Evolutionary conservation across 2,888 invertebrate genomes (phyloP).

Genomic region (Phortica magna): DNA sequence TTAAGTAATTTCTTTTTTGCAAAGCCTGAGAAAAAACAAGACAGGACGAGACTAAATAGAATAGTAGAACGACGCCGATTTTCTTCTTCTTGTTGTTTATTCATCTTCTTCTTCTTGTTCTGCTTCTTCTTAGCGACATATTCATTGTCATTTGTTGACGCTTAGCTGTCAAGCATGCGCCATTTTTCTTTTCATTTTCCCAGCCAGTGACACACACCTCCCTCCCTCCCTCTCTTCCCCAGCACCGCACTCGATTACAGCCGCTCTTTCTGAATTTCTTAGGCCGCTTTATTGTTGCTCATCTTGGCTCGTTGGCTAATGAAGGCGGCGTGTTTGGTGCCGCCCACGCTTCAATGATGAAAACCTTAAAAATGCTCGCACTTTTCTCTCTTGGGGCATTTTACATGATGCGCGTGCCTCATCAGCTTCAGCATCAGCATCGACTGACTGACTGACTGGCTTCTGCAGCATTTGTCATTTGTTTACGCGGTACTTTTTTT

Average conservation of each 20-base stretch:
- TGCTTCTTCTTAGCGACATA: background rate
- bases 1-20: background rate
- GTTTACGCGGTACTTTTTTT: background rate
- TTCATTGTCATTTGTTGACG: conserved; percentile 31
- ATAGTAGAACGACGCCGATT: background rate
- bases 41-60: background rate
- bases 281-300: too few species aligned
- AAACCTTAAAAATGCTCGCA: background rate
- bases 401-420: conserved; percentile 2
- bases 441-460: background rate
- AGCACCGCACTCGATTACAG: background rate
- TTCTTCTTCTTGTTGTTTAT: background rate
- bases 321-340: background rate
- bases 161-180: conserved; percentile 23
- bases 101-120: too few species aligned
- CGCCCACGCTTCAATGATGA: background rate
- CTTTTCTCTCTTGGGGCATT: too few species aligned
- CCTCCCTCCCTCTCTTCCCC: background rate
- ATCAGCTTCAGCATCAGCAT: background rate
- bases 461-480: background rate
- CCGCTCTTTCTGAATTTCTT: too few species aligned
- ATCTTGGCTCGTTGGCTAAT: background rate
- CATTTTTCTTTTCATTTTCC: conserved; percentile 9
- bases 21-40: background rate
- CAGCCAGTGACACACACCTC: background rate